Base-by-base conservation (phyloP, 2,888 invertebrate genomes). In the Iselma pallidipennis region DNA sequence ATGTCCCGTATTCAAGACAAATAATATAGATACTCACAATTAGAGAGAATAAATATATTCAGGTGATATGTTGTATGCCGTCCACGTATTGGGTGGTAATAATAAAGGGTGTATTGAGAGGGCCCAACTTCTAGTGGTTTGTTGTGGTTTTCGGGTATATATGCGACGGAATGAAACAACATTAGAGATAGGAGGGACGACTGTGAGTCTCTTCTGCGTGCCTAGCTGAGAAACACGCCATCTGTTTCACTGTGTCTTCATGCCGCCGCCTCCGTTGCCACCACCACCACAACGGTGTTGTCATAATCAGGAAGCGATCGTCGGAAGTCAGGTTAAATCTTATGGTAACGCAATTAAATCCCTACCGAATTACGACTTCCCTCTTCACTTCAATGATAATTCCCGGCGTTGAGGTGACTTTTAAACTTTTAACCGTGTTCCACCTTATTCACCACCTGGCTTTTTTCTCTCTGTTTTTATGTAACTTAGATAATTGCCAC, bases 51-150 rank as follows among this genome's bases (percentile, higher is more conserved):
- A 71, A 73, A 76, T 71, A 72, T 68, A 69, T 70, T 67, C 67
- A 69, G 64, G 72, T 68, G 66, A 66, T 59, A 55, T 67, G 66
- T 65, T 61, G 71, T 72, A 73, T 71, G 74, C 71, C 66, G 71
- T 69, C 70, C 71, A 70, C 72, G 74, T 71, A 74, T 71, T 68
- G 71, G n/a, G 70, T 69, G 69, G 70, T 72, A 70, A 74, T 74
- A 73, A 74, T 74, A 74, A 73, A 70, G 72, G 70, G 72, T 66
- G 65, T 70, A 71, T 71, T 70, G 67, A 72, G 72, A 67, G 69
- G 67, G 67, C 57, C n/a, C 65, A 67, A 66, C 66, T 66, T 65
- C 63, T 61, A 61, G 67, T 61, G 60, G 65, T 63, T 65, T 64
- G 67, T 66, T 66, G 61, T 65, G 63, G 66, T 65, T 62, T 67